phyloP scores from a whole-genome alignment of 1,140 invertebrate genomes.

The Hylaeus volcanicus region DNA sequence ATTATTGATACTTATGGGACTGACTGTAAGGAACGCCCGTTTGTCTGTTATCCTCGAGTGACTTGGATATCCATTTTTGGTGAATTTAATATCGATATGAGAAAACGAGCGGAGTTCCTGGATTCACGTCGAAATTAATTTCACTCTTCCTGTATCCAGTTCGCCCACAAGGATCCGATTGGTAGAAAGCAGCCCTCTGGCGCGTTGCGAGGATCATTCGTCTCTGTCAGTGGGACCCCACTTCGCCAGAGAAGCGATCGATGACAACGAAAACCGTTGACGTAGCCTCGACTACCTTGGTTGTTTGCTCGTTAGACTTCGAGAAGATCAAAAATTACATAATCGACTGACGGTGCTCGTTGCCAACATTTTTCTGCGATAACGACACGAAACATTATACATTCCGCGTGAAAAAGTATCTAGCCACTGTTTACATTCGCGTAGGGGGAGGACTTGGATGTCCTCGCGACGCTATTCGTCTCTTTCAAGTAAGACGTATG shows the following conservation, averaged over 20 bases:
- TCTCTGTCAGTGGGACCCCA: constrained; percentile 16
- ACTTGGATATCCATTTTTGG: too few species aligned
- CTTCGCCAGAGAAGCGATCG: background rate
- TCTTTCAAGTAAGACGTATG: constrained; percentile 34
- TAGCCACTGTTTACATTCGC: too few species aligned
- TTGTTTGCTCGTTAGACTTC: background rate
- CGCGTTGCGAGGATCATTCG: constrained; percentile 6
- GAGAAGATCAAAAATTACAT: too few species aligned
- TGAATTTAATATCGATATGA: constrained; percentile 4
- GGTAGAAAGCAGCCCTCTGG: background rate
- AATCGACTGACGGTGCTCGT: background rate
- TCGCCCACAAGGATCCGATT: background rate
- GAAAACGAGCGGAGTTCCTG: background rate
- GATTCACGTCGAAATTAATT: constrained; percentile 10
- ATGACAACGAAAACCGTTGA: constrained; percentile 17
- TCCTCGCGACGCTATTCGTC: constrained; percentile 8
- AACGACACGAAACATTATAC: too few species aligned
- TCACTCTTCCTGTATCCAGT: background rate
- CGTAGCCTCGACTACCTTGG: background rate
- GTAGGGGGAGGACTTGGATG: background rate
- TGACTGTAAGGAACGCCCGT: too few species aligned
- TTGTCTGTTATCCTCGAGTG: background rate
- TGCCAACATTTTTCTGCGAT: background rate
- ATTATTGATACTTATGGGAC: too few species aligned
- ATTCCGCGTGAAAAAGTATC: too few species aligned